Evolutionary conservation across 1,140 invertebrate species (phyloP), one percentile per base, ranked within the genome.

Genomic region (Drosophila ogumai): DNA sequence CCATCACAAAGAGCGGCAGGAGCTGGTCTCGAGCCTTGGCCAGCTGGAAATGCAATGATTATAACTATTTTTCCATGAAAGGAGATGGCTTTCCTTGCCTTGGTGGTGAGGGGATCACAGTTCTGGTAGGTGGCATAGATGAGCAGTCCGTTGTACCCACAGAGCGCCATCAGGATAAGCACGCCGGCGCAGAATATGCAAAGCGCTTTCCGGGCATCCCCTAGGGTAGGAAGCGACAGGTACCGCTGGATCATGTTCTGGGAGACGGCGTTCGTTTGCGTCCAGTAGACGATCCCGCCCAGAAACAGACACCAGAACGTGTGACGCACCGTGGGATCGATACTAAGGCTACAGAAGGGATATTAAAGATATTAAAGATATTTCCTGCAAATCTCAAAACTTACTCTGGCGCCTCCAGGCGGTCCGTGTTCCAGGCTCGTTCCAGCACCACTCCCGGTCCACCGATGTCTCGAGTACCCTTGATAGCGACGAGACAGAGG

Each of bases 231-330:
- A 46, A 96, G 86, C 0, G 95, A 92, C 7, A 96, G 91, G 82
- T 96, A 96, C 47, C 95, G 92, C 79, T 96, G 96, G 65, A 95
- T 95, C 96, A 94, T 97, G 72, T 94, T 97, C 82, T 98, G 97
- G 87, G 96, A 97, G 7, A 97, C 95, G 0, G 95, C 95, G 79
- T 96, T 96, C 36, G 95, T 94, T 61, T 93, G 92, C 2, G 97
- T 93, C 96, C 96, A 97, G 73, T 96, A 97, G 72, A 97, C 93
- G 31, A 95, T 94, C 1, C 96, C 96, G 1, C 97, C 97, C 43
- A 98, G 91, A 1, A 96, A 93, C 6, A 98, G 93, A 9, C 95
- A 95, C 97, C 97, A 98, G 12, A 97, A 93, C 2, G 96, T 96
- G 84, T 98, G 97, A 19, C 97, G 94, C 0, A 95, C 94, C 2